These are phyloP conservation scores for Camponotus floridanus DNA, from an alignment of 1,140 invertebrate genomes.

Conservation along the genomic window DNA sequence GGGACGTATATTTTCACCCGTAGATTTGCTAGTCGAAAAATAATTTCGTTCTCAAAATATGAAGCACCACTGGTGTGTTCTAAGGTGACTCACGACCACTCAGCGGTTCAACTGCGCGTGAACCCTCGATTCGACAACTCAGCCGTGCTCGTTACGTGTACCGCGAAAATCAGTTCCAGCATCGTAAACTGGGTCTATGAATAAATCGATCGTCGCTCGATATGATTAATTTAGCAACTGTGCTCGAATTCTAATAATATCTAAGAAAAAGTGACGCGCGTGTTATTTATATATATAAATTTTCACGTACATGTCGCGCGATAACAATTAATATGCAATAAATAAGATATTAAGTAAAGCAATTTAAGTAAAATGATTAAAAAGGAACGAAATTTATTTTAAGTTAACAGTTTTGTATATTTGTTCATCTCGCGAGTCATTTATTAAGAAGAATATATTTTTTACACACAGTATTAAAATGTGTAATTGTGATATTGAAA, in stretches of 20 bases:
- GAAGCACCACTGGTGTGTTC: conserved; percentile 78
- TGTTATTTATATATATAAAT: neutral
- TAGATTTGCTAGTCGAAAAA: neutral
- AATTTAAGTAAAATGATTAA: no score
- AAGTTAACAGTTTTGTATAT: neutral
- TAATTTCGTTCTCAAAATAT: neutral
- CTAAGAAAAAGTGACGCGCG: neutral
- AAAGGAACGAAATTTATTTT: neutral
- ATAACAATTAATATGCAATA: conserved; percentile 4
- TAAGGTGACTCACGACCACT: conserved; percentile 82
- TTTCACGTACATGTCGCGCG: neutral
- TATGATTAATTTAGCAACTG: conserved; percentile 68
- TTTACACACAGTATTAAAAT: conserved; percentile 21
- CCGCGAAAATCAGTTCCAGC: conserved; percentile 82
- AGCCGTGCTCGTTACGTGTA: conserved; percentile 80
- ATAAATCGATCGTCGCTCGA: conserved; percentile 72
- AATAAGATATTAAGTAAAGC: neutral
- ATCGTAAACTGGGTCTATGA: conserved; percentile 74
- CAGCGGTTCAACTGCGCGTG: conserved; percentile 79
- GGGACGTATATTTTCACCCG: neutral
- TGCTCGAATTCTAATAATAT: conserved; percentile 24
- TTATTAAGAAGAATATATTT: conserved; percentile 13
- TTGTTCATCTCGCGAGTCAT: neutral
- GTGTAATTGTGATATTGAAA: conserved; percentile 20
- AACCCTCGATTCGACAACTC: conserved; percentile 80